Evolutionary conservation across 2,888 invertebrate species (phyloP).

Genomic region (Papilio demoleus): DNA sequence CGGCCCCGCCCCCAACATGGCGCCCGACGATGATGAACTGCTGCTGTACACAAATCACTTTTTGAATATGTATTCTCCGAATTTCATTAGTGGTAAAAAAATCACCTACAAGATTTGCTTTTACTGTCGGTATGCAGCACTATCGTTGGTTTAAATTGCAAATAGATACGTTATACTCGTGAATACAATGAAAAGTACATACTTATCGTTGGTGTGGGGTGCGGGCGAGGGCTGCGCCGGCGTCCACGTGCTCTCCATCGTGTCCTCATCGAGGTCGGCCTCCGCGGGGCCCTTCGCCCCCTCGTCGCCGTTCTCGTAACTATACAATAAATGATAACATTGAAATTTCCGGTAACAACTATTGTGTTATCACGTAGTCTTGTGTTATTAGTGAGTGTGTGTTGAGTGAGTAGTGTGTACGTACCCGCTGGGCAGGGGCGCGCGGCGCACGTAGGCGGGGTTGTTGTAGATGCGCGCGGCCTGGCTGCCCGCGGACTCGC

Average conservation of each 20-base stretch:
- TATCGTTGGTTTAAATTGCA: no score
- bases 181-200: constrained; percentile 37
- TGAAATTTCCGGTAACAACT: not conserved
- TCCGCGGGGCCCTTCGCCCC: constrained; percentile 47
- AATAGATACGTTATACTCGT: no score
- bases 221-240: constrained; percentile 47
- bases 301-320: constrained; percentile 36
- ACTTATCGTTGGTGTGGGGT: constrained; percentile 49
- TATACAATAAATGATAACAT: constrained; percentile 29
- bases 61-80: not conserved
- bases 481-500: constrained; percentile 47
- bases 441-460: constrained; percentile 48
- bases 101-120: no score
- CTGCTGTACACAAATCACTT: constrained; percentile 38
- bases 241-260: constrained; percentile 64
- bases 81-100: no score
- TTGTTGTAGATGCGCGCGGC: constrained; percentile 49
- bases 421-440: constrained; percentile 44
- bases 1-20: not conserved
- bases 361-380: not conserved
- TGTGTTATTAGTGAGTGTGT: no score
- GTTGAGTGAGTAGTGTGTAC: no score
- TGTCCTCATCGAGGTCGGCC: constrained; percentile 61
- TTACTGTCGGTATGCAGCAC: no score
- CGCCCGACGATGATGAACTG: constrained; percentile 7